These are phyloP conservation scores for Hypomecis atomaria DNA, from an alignment of 2,888 invertebrate species.

Conservation along the genomic window DNA sequence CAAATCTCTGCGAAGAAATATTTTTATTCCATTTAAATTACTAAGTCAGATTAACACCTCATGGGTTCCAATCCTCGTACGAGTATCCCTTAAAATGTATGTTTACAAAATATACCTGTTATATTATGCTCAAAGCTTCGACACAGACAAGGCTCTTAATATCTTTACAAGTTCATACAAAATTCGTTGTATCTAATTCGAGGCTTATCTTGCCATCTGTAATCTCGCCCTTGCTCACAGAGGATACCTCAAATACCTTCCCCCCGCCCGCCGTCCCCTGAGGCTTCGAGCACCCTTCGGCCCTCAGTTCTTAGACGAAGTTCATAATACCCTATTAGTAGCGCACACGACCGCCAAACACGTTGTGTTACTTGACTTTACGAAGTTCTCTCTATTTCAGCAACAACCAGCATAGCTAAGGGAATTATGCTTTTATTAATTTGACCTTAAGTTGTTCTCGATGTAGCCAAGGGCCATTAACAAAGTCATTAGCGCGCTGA, in stretches of 20 bases:
- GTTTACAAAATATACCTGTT: conserved; percentile 65
- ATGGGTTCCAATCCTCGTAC: not conserved
- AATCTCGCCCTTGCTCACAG: conserved; percentile 74
- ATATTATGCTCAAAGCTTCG: conserved; percentile 76
- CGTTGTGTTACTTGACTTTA: conserved; percentile 62
- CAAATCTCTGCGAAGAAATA: conserved; percentile 4
- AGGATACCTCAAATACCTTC: conserved; percentile 72
- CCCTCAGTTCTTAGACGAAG: conserved; percentile 72
- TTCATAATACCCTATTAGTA: conserved; percentile 83
- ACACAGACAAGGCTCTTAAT: conserved; percentile 68
- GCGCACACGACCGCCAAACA: conserved; percentile 66
- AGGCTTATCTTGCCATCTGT: conserved; percentile 83
- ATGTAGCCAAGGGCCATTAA: conserved; percentile 23
- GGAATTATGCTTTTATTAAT: too few relatives aligned
- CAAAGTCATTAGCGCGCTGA: conserved; percentile 38
- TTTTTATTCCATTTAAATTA: not conserved
- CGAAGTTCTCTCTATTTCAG: conserved; percentile 36
- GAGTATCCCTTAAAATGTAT: conserved; percentile 57
- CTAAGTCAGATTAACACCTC: not conserved
- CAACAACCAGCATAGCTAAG: not conserved
- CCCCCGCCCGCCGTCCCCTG: conserved; percentile 44
- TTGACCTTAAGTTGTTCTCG: not conserved
- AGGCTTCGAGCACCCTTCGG: conserved; percentile 59
- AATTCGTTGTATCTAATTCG: conserved; percentile 83
- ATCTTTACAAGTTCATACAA: conserved; percentile 80